Evolutionary conservation across 1,140 invertebrate genomes (phyloP), one percentile per base, ranked within the genome.

Genomic region (Drosophila nigrodunni): DNA sequence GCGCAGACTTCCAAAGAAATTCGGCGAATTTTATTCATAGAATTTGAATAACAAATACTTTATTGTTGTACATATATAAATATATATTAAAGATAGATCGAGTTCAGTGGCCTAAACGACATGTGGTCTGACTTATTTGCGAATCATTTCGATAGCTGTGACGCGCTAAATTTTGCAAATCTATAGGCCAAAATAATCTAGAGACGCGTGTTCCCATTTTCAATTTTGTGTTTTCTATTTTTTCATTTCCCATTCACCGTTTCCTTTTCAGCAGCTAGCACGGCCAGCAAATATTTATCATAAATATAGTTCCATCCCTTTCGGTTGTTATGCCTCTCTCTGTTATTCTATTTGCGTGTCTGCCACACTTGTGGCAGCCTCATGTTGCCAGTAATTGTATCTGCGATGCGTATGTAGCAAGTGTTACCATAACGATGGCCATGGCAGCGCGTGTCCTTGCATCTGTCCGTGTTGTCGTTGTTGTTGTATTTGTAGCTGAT

Each of bases 311-410:
- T n/a, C 34, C 18, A 30, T 54, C 7, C 37, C 52, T 4, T 2
- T n/a, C 13, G 15, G 13, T 18, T 1, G 5, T 2, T 34, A 5
- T 52, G n/a, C 11, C 50, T 25, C 18, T 50, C 8, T 21, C 9
- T 18, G 44, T 15, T 1, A 0, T 8, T 18, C 21, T 25, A 54
- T 11, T 54, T 54, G 43, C 37, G 43, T 66, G 69, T 49, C 57
- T 67, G 61, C 18, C 65, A 65, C 66, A 75, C 60, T 80, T 82
- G 69, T 74, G 66, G 57, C 66, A 62, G 49, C 37, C 47, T 35
- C 39, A 68, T 71, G 59, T 74, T 69, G 43, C 52, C 59, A 21
- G 49, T 67, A 59, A 73, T 59, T 73, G 61, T 35, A 67, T 30
- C n/a, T 47, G 35, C 70, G 65, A 57, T 60, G 21, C 61, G 46